These are phyloP conservation scores for Chaetophractus vellerosus DNA, from an alignment of 2,797 vertebrate species.

Conservation along the genomic window DNA sequence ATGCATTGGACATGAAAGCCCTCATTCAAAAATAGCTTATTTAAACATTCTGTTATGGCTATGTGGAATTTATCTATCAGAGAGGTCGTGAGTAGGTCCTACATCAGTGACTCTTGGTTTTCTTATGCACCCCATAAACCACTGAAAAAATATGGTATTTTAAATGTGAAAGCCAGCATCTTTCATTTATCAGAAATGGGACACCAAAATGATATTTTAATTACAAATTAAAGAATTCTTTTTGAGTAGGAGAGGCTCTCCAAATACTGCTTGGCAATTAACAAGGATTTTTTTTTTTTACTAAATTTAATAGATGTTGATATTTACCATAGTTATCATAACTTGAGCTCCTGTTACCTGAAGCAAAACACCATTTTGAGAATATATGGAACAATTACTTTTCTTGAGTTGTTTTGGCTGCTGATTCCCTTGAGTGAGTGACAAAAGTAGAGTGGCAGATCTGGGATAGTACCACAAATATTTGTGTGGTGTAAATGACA, in stretches of 20 bases:
- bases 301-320: conserved; percentile 52
- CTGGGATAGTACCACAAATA: background rate
- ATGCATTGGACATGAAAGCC: conserved; percentile 58
- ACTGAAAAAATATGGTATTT: background rate
- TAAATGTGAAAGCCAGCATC: conserved; percentile 55
- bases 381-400: background rate
- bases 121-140: conserved; percentile 33
- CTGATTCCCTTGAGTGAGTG: background rate
- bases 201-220: conserved; percentile 32
- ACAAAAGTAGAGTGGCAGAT: background rate
- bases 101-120: conserved; percentile 34
- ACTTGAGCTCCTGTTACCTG: background rate
- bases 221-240: conserved; percentile 43
- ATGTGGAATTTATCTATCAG: conserved; percentile 63
- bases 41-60: conserved; percentile 68
- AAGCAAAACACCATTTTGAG: conserved; percentile 15
- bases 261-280: conserved; percentile 23
- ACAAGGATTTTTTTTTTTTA: conserved; percentile 56
- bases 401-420: background rate
- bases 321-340: conserved; percentile 2
- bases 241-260: conserved; percentile 18
- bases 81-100: conserved; percentile 44
- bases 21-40: conserved; percentile 77
- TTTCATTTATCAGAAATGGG: conserved; percentile 50
- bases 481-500: background rate